phyloP scores from a whole-genome alignment of 2,888 invertebrate genomes.

The Thereva unica region DNA sequence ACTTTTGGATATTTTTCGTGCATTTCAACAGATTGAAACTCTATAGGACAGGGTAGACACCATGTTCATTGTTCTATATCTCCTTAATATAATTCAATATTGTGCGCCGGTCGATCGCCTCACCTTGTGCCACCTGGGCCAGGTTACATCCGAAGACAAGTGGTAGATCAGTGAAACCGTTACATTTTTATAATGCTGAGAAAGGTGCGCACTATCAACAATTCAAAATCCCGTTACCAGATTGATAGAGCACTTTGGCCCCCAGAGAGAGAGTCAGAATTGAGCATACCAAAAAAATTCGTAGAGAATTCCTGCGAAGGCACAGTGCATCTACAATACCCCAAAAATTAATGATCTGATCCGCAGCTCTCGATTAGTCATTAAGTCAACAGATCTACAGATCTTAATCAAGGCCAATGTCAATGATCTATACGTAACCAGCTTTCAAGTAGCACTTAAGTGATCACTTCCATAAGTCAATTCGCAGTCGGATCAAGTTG shows the following conservation, averaged over 20 bases:
- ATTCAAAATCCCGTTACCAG: constrained; percentile 27
- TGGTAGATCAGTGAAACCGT: constrained; percentile 13
- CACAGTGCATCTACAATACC: constrained; percentile 7
- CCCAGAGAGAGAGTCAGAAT: neutral
- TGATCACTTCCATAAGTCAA: constrained; percentile 31
- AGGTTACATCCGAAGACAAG: neutral
- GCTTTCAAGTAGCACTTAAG: constrained; percentile 30
- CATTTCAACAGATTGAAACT: too few species aligned
- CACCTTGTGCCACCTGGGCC: too few species aligned
- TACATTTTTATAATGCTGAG: neutral
- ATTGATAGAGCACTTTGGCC: constrained; percentile 27
- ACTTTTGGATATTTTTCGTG: too few species aligned
- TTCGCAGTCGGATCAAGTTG: constrained; percentile 32
- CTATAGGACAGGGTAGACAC: too few species aligned
- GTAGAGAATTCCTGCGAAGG: too few species aligned
- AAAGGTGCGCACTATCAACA: constrained; percentile 27
- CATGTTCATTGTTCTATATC: neutral
- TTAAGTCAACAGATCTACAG: constrained; percentile 36
- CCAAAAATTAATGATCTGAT: constrained; percentile 35
- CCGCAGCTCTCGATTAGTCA: constrained; percentile 29
- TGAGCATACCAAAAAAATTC: too few species aligned
- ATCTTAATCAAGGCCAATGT: constrained; percentile 36
- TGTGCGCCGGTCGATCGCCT: too few species aligned
- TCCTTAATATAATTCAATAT: neutral
- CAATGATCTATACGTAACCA: constrained; percentile 28